Base-by-base conservation (phyloP, 2,113 vertebrate species). In the Electrona antarctica region DNA sequence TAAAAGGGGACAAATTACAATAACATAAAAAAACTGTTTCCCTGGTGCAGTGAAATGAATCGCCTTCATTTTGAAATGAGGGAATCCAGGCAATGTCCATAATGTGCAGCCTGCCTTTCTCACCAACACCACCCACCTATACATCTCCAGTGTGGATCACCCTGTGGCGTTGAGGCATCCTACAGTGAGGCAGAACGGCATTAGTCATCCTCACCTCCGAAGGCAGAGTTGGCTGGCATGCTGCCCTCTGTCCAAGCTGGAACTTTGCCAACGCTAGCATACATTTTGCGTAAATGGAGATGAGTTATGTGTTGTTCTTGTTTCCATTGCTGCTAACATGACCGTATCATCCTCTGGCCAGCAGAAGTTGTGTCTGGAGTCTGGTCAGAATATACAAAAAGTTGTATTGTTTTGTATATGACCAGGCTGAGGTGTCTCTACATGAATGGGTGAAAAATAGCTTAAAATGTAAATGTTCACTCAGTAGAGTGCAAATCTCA, bases 171-270 rank as follows among this genome's bases (percentile, higher is more conserved):
- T 47, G 76, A 76, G 71, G 73, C 45, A 68, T 80, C 77, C 82
- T 7, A 74, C 8, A 15, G 89, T 60, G 81, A 70, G 69, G 82
- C 71, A 9, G 60, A 64, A 77, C 73, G 45, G 80, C 78, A 78
- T 68, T 79, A 63, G 83, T 92, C 87, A 88, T 90, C 88, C 71
- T 90, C 88, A 84, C 84, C 84, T 87, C 85, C 71, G 85, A 89
- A 83, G 83, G 79, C 52, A 28, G 82, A 76, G 80, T 71, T 28
- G 51, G 62, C 75, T 75, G 80, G 81, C 64, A 51, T 47, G 51
- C 73, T 80, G 87, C 89, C 88, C 85, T 82, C 69, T 83, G 80
- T 77, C 71, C 60, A 0, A 8, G 52, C 10, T 28, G 54, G 60
- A 41, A 76, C 73, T 71, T 79, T 74, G 29, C 85, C 85, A 79